A percentile compares a stretch with the other conserved stretches of the same genome.
phyloP scores from a whole-genome alignment of 1,140 invertebrate species.

The Carposina sasakii region DNA sequence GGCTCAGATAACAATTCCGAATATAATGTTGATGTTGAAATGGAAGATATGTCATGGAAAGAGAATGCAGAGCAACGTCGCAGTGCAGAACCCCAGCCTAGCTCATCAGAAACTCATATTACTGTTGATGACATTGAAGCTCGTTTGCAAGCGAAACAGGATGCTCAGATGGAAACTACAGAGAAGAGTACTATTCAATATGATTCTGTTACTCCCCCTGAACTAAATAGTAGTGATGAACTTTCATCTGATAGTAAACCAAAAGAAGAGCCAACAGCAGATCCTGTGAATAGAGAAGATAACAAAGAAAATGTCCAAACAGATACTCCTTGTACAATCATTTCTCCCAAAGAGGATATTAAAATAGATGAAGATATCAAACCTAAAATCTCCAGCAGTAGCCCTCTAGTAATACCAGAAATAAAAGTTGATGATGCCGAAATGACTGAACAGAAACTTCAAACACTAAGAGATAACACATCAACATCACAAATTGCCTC shows the following conservation, averaged over 20 bases:
- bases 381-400: conserved; percentile 19
- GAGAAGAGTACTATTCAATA: conserved; percentile 41
- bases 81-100: conserved; percentile 50
- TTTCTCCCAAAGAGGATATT: too few relatives aligned
- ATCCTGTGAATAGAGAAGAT: neutral
- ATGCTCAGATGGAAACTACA: conserved; percentile 33
- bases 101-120: conserved; percentile 59
- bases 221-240: conserved; percentile 34
- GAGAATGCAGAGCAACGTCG: conserved; percentile 46
- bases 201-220: conserved; percentile 45
- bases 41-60: conserved; percentile 78
- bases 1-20: conserved; percentile 75
- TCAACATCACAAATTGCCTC: conserved; percentile 10
- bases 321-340: too few relatives aligned
- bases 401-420: conserved; percentile 45
- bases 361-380: conserved; percentile 49
- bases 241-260: conserved; percentile 21
- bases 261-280: conserved; percentile 5
- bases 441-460: conserved; percentile 53
- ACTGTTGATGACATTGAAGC: conserved; percentile 55
- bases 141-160: conserved; percentile 44
- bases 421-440: conserved; percentile 61
- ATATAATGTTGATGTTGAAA: conserved; percentile 79
- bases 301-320: too few relatives aligned
- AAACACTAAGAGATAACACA: too few relatives aligned